Conservation (phyloP, 2,888 invertebrate species). For the Palloptera scutellata region DNA sequence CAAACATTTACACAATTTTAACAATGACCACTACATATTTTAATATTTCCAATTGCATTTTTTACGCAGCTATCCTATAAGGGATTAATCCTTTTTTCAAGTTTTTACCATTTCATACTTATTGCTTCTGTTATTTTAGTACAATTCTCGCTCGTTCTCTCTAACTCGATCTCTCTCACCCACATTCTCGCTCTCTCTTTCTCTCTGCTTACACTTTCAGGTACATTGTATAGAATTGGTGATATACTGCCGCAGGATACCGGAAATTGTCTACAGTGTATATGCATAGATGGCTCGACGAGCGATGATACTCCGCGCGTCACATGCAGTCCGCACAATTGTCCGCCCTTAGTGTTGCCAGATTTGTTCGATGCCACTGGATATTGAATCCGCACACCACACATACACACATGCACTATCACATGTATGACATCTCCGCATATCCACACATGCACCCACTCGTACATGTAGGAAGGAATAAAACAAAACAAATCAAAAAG, state of each 20-base stretch:
- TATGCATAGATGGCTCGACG: conserved; percentile 69
- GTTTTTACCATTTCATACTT: neutral
- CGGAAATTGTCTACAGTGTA: conserved; percentile 76
- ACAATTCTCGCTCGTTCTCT: neutral
- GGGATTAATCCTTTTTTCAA: too few relatives aligned
- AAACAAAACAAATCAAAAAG: too few relatives aligned
- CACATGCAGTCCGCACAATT: conserved; percentile 64
- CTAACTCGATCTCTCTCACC: too few relatives aligned
- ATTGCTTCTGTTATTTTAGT: neutral
- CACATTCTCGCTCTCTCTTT: too few relatives aligned
- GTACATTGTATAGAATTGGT: conserved; percentile 71
- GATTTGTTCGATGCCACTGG: conserved; percentile 64
- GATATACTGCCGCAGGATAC: conserved; percentile 74
- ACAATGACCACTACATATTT: too few relatives aligned
- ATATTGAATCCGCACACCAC: conserved; percentile 51
- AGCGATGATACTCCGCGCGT: conserved; percentile 62
- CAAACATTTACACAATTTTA: too few relatives aligned
- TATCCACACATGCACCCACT: too few relatives aligned
- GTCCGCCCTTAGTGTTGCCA: conserved; percentile 63
- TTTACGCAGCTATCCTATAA: too few relatives aligned
- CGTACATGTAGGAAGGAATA: too few relatives aligned
- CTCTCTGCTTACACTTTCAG: conserved; percentile 59
- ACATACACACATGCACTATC: too few relatives aligned
- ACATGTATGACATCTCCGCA: too few relatives aligned
- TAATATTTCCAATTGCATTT: too few relatives aligned